Conservation (phyloP, 1,140 invertebrate genomes). For the Eriocheir sinensis region DNA sequence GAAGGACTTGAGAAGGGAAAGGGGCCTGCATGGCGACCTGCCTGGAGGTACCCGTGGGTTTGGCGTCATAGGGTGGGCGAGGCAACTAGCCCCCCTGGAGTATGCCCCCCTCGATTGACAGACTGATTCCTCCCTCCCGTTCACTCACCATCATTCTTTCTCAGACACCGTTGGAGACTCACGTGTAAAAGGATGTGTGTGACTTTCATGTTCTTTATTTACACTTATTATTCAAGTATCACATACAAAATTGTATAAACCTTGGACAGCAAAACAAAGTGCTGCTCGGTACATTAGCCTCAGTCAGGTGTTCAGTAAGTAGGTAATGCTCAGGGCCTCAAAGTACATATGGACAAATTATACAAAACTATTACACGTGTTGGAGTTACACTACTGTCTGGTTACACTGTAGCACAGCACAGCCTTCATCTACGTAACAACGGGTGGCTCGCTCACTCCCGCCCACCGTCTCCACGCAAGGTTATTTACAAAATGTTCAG, state of each 20-base stretch:
- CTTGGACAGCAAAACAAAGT: slow-evolving; percentile 63
- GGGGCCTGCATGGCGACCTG: too few relatives aligned
- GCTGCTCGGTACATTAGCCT: slow-evolving; percentile 52
- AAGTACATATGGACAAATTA: slow-evolving; percentile 55
- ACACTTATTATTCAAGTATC: slow-evolving; percentile 72
- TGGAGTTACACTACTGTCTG: background rate
- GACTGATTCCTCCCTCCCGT: too few relatives aligned
- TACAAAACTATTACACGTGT: slow-evolving; percentile 59
- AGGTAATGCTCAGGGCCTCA: slow-evolving; percentile 41
- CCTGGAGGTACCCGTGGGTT: too few relatives aligned
- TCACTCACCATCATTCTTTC: too few relatives aligned
- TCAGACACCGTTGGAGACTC: too few relatives aligned
- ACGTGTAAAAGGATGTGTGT: too few relatives aligned
- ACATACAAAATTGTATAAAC: slow-evolving; percentile 74
- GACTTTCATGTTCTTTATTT: slow-evolving; percentile 62
- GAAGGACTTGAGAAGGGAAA: too few relatives aligned
- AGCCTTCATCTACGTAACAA: slow-evolving; percentile 49
- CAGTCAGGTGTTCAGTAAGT: background rate
- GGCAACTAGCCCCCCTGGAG: too few relatives aligned
- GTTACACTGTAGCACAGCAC: slow-evolving; percentile 42
- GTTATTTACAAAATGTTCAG: background rate
- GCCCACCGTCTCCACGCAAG: background rate
- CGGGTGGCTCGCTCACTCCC: background rate
- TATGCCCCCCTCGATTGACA: too few relatives aligned
- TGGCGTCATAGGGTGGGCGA: too few relatives aligned